Conservation (phyloP, 2,888 invertebrate genomes). For the Callosobruchus maculatus region DNA sequence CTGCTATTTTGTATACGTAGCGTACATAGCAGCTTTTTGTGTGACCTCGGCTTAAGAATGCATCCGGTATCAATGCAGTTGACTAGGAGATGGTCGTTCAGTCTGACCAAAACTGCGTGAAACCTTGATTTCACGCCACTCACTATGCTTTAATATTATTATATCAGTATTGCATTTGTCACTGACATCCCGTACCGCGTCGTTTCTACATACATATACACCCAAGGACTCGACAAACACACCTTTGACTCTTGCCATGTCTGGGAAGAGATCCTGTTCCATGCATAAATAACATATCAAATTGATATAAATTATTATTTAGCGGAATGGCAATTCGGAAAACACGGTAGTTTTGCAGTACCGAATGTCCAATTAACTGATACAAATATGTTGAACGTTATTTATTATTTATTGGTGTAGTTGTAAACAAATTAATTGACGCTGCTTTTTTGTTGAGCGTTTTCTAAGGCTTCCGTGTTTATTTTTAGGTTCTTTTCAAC, state of each 20-base stretch:
- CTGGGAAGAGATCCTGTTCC: neutral
- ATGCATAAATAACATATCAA: neutral
- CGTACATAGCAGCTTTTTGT: too few species aligned
- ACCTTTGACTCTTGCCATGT: neutral
- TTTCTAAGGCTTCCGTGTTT: too few species aligned
- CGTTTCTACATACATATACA: too few species aligned
- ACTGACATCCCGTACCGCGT: too few species aligned
- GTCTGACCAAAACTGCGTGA: neutral
- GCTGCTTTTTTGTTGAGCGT: too few species aligned
- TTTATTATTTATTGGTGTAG: too few species aligned
- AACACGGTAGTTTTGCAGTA: neutral
- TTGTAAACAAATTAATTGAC: too few species aligned
- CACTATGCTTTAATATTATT: neutral
- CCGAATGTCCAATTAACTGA: too few species aligned
- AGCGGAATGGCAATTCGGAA: neutral
- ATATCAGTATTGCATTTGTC: neutral
- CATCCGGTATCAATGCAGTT: neutral
- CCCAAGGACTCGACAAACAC: neutral
- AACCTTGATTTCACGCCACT: neutral
- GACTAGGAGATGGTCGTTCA: neutral
- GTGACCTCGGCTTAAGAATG: neutral
- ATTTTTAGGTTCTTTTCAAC: too few species aligned
- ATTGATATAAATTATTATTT: neutral
- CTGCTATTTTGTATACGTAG: too few species aligned
- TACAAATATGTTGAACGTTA: too few species aligned